Evolutionary conservation across 2,888 invertebrate species (phyloP).

Genomic region (Spilarctia lutea): DNA sequence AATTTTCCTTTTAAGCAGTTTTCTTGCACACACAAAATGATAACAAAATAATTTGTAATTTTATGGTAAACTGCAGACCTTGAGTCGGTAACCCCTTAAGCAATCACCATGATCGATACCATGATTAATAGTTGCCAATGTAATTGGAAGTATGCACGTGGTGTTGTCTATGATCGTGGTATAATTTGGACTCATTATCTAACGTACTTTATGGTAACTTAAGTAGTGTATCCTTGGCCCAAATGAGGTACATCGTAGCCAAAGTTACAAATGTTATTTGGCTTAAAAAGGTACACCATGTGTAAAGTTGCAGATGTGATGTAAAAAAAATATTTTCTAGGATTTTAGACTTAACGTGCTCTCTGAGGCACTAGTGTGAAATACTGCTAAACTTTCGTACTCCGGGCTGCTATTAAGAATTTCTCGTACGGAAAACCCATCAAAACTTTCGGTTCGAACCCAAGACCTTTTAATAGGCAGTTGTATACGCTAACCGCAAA

Average conservation of each 20-base stretch:
- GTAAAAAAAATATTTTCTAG: too few species aligned
- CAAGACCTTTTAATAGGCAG: too few species aligned
- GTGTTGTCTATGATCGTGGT: conserved; percentile 4
- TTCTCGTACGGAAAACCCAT: too few species aligned
- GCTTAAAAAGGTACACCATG: neutral
- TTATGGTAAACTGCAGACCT: conserved; percentile 7
- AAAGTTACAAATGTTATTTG: neutral
- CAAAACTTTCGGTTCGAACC: too few species aligned
- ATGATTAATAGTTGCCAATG: conserved; percentile 17
- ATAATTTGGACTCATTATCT: conserved; percentile 3
- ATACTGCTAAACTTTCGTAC: too few species aligned
- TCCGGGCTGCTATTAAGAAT: too few species aligned
- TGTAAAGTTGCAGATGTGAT: too few species aligned
- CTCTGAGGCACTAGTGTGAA: too few species aligned
- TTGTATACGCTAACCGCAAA: too few species aligned
- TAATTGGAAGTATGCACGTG: conserved; percentile 13
- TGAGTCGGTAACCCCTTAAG: neutral
- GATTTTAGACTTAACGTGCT: too few species aligned
- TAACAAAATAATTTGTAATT: conserved; percentile 1
- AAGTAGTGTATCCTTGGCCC: conserved; percentile 3
- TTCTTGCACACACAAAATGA: neutral
- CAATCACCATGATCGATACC: conserved; percentile 8
- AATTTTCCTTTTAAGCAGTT: neutral
- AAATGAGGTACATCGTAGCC: neutral
- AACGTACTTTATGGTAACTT: neutral